Percentiles rank a stretch among this genome's conserved stretches.
phyloP scores from a whole-genome alignment of 2,888 invertebrate species.

The Eupithecia vulgata region DNA sequence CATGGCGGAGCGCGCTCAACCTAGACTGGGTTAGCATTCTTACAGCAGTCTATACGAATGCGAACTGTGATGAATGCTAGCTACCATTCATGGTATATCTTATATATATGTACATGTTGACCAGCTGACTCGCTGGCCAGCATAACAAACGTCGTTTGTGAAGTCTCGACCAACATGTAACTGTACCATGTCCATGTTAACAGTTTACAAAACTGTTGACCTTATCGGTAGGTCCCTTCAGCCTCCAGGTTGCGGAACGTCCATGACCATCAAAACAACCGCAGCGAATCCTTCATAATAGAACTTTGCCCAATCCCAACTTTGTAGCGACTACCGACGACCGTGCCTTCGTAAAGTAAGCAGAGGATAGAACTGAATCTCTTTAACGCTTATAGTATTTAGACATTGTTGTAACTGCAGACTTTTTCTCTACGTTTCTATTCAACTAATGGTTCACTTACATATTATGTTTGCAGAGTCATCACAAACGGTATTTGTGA shows the following conservation, averaged over 20 bases:
- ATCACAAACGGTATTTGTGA: too few relatives aligned
- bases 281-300: slow-evolving; percentile 12
- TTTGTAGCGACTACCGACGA: not conserved
- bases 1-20: too few relatives aligned
- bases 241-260: slow-evolving; percentile 1
- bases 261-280: slow-evolving; percentile 16
- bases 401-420: not conserved
- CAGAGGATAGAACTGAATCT: slow-evolving; percentile 4
- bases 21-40: too few relatives aligned
- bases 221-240: not conserved
- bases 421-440: too few relatives aligned
- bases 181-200: not conserved
- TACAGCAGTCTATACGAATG: too few relatives aligned
- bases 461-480: too few relatives aligned
- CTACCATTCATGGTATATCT: too few relatives aligned
- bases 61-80: too few relatives aligned
- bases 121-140: not conserved
- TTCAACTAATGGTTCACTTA: too few relatives aligned
- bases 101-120: too few relatives aligned
- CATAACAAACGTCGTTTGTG: not conserved
- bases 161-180: not conserved
- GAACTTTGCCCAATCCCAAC: slow-evolving; percentile 9
- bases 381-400: not conserved
- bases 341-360: not conserved
- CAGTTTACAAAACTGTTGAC: not conserved